Percentiles rank a stretch among this genome's conserved stretches.
These are phyloP conservation scores for Atrichornis clamosus DNA, from an alignment of 2,113 vertebrate genomes.

Conservation along the genomic window DNA sequence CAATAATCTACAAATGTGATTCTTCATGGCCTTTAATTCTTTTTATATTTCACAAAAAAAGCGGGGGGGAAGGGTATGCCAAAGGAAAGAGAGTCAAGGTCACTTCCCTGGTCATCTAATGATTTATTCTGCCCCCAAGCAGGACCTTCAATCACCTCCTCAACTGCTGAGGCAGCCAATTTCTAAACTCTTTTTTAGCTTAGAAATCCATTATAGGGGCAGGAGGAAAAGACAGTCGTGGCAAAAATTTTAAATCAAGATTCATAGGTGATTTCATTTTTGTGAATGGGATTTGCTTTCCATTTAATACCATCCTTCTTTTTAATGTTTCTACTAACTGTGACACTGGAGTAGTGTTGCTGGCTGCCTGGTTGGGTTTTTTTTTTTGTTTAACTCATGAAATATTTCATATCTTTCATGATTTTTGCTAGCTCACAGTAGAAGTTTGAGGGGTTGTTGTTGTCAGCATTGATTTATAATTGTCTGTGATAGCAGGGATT, in stretches of 20 bases:
- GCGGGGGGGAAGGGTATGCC: background rate
- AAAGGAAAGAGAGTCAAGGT: background rate
- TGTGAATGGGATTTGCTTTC: background rate
- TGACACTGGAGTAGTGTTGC: background rate
- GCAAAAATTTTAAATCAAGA: background rate
- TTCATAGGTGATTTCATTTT: background rate
- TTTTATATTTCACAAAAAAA: background rate
- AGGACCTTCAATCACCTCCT: background rate
- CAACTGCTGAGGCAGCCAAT: constrained; percentile 2
- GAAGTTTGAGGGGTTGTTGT: background rate
- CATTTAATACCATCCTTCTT: background rate
- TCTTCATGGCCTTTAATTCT: background rate
- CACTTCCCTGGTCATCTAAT: background rate
- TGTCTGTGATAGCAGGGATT: background rate
- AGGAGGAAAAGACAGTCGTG: background rate
- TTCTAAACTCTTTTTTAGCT: background rate
- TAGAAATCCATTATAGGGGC: background rate
- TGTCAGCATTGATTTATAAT: background rate
- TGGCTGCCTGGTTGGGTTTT: background rate
- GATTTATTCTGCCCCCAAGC: background rate
- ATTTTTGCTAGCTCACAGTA: background rate
- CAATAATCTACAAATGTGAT: background rate
- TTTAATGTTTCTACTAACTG: background rate
- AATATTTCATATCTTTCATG: background rate
- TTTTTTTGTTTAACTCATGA: background rate